Evolutionary conservation across 2,797 vertebrate genomes (phyloP), one percentile per base, ranked within the genome.

Genomic region (Sylvia borin): DNA sequence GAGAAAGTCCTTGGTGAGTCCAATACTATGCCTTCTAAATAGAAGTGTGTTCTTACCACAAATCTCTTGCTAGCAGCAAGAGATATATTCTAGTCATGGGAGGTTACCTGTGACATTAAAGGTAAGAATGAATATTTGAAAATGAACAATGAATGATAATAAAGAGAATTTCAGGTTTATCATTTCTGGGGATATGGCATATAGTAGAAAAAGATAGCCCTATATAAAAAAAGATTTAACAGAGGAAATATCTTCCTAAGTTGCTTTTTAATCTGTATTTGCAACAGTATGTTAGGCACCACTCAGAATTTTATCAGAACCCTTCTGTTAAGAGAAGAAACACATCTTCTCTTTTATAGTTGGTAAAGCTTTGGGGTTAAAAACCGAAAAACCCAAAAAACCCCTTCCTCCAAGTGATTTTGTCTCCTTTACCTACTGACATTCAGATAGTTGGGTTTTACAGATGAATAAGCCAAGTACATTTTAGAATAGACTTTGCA

Each of bases 151-250:
- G 4, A 65, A 67, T 47, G 0, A 32, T 55, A 16, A 65, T 61
- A 57, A 58, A 55, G 43, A 60, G 22, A 84, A 84, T 40, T 47
- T 64, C 3, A 55, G 18, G 9, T 70, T 62, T 72, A 43, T 22
- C 0, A 0, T 15, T 48, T 66, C 22, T 1, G 2, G 12, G 17
- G 5, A 2, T 51, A 57, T 19, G 16, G 4, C 26, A 61, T 61
- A 29, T 42, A n/a, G 11, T 54, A 72, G 38, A 22, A 78, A 66
- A 88, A 86, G 36, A 32, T 10, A 55, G 13, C 3, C 8, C 29
- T 66, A 20, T 4, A 7, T 70, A n/a, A 85, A 78, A 29, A 50
- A 68, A 43, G 22, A 3, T 53, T 54, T 25, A 76, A 17, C 13
- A 21, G 42, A 61, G 29, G 40, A 67, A 61, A 10, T 68, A 14